Conservation (phyloP, 1,140 invertebrate species). For the Meloidogyne hapla region DNA sequence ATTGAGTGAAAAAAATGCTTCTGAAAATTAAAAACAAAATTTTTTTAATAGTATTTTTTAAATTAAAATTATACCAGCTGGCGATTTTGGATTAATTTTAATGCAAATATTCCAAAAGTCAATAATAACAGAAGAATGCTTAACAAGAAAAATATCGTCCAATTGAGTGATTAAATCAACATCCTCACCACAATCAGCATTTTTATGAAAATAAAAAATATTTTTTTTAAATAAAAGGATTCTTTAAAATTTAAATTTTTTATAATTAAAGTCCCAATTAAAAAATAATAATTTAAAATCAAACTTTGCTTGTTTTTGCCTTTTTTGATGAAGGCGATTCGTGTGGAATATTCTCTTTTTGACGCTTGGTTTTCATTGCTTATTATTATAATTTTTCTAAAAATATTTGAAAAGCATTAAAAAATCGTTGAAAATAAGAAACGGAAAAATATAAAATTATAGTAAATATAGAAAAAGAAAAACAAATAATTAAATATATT, state of each 20-base stretch:
- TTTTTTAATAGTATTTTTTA: too few species aligned
- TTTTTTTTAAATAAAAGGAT: too few species aligned
- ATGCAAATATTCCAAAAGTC: constrained; percentile 13
- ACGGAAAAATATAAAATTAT: constrained; percentile 1
- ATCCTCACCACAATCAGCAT: too few species aligned
- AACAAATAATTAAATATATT: not conserved
- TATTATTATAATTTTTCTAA: too few species aligned
- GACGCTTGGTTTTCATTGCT: not conserved
- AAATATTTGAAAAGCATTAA: too few species aligned
- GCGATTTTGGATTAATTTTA: constrained; percentile 15
- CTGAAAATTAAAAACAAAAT: constrained; percentile 1
- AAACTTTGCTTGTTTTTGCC: not conserved
- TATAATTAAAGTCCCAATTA: not conserved
- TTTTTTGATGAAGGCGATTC: not conserved
- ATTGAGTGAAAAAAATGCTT: constrained; percentile 16
- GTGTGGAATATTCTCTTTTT: not conserved
- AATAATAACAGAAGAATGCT: constrained; percentile 14
- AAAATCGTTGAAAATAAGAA: not conserved
- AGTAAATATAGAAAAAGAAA: not conserved
- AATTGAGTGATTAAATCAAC: not conserved
- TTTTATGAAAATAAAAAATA: not conserved
- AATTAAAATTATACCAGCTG: constrained; percentile 14
- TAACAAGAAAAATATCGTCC: constrained; percentile 24
- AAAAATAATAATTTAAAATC: too few species aligned
- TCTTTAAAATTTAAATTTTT: not conserved